Evolutionary conservation across 2,113 vertebrate genomes (phyloP).

Genomic region (Oriolus oriolus): DNA sequence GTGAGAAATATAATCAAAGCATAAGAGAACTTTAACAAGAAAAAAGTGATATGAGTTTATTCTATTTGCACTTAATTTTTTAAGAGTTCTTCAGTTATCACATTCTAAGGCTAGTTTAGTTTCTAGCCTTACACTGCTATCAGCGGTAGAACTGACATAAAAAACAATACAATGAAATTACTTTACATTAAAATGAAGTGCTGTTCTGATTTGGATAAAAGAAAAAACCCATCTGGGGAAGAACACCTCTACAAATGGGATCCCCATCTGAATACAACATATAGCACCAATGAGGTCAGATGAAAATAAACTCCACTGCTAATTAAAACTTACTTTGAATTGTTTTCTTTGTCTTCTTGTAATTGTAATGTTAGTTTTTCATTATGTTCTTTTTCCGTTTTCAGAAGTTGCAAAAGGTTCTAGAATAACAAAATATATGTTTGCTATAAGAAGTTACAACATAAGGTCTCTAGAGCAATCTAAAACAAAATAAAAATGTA

Average conservation of each 20-base stretch:
- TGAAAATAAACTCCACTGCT: neutral
- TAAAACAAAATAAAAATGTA: neutral
- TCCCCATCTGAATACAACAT: neutral
- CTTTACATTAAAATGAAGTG: neutral
- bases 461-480: neutral
- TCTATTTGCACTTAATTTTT: neutral
- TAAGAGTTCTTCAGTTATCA: neutral
- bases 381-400: slow-evolving; percentile 81
- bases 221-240: neutral
- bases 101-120: neutral
- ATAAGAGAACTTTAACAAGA: neutral
- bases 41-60: neutral
- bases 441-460: neutral
- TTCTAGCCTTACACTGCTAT: neutral
- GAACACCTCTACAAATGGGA: neutral
- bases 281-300: neutral
- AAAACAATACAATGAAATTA: neutral
- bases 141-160: neutral
- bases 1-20: neutral
- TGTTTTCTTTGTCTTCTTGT: slow-evolving; percentile 87
- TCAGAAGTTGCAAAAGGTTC: slow-evolving; percentile 79
- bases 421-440: slow-evolving; percentile 54
- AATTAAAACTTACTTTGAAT: slow-evolving; percentile 83
- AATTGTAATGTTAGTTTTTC: slow-evolving; percentile 81
- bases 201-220: neutral